Evolutionary conservation across 2,888 invertebrate genomes (phyloP), one percentile per base, ranked within the genome.

Genomic region (Pandemis corylana): DNA sequence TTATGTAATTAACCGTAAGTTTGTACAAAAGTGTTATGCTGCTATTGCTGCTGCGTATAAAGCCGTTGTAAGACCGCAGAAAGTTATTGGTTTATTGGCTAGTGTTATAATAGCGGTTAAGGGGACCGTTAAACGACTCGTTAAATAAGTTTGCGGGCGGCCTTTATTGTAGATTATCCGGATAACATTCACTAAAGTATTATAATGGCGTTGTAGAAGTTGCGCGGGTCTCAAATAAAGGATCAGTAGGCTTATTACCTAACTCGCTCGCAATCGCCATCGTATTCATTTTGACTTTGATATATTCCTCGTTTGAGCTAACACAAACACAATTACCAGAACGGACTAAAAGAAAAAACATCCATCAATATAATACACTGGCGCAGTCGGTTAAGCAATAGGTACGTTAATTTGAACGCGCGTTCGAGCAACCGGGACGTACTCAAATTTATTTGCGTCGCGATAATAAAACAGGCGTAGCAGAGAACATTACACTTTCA

Each of bases 61-160:
- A 81, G 82, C 81, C 79, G 79, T 80, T 78, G 77, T 84, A 84
- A 84, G 79, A 76, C 84, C 78, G 67, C 75, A 66, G 78, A 84
- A 81, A 86, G 79, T 84, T 86, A 85, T 84, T 79, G 81, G 81
- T 82, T 81, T 82, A 82, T 78, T 82, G 72, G 81, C 78, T 75
- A 63, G 53, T 63, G 67, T 51, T 71, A 63, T 75, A 75, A 75
- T 72, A 65, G 75, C 63, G 63, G 75, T 75, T 68, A 51, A 68
- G 75, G 75, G 75, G 63, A 20, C 59, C 51, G 75, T 75, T 75
- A 75, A 68, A 75, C 15, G 62, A 44, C 70, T 51, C 53, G 67
- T 75, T 75, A 62, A 70, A 74, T 66, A 62, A 71, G 71, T 75
- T 63, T 41, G 66, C 42, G 15, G 42, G 51, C 62, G 13, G 67